Base-by-base conservation (phyloP, 2,888 invertebrate genomes). In the Drosophila flavopinicola region DNA sequence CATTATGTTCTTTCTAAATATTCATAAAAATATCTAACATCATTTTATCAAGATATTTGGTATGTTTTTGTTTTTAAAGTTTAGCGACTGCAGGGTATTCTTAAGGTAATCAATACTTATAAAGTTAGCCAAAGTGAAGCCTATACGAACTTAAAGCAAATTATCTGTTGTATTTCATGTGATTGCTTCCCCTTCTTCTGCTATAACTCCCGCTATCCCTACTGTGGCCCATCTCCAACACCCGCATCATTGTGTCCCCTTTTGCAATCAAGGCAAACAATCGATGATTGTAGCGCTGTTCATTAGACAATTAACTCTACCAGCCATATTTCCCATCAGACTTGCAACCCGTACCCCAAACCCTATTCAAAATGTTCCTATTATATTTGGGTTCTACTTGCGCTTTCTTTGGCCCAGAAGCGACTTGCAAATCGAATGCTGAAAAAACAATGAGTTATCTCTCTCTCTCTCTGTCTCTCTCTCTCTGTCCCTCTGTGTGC, bases 301-400 rank as follows among this genome's bases (percentile, higher is more conserved):
- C 69, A 82, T 78, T 75, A 65, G 66, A 45, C 76, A 82, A 79
- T 82, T 79, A 76, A 74, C 38, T 44, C 35, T 33, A 32, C 17
- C 52, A 37, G 20, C 54, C 25, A 17, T 33, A 45, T 33, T 49
- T 54, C 25, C 35, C 41, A 39, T 9, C 39, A 9, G n/a, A n/a
- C n/a, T n/a, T n/a, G n/a, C n/a, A 29, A 17, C 6, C 1, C 3
- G 6, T n/a, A 15, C 17, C 7, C 27, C 42, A 44, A 44, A 20
- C 11, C 44, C 44, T 11, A 47, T 17, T 15, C n/a, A 0, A 24
- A 47, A 35, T 25, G 35, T 35, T 25, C 9, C 7, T 23, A 24
- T 10, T 29, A n/a, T 38, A 51, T 27, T 37, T 41, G 48, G 15
- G 24, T 17, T 3, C 78, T 75, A 82, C 79, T 72, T 71, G 66